phyloP scores from a whole-genome alignment of 2,797 vertebrate species.

The Sternotherus odoratus region DNA sequence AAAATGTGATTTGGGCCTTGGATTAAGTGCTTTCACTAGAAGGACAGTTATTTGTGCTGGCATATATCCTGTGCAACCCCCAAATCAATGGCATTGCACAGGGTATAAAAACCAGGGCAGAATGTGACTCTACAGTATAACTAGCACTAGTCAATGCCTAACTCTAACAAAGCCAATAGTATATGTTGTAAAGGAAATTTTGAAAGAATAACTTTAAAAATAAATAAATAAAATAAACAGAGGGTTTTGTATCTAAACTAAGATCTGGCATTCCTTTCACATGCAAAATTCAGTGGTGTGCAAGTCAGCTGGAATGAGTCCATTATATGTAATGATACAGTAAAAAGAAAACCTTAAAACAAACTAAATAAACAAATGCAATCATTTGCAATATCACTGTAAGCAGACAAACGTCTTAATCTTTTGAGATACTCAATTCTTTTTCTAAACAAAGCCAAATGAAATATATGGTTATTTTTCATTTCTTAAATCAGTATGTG shows the following conservation, averaged over 20 bases:
- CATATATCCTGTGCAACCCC: not conserved
- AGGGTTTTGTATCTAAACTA: constrained; percentile 34
- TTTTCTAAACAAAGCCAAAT: constrained; percentile 13
- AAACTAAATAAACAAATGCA: constrained; percentile 36
- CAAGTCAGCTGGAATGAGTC: constrained; percentile 68
- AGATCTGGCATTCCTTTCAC: constrained; percentile 42
- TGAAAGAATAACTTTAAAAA: not conserved
- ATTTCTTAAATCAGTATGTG: not conserved
- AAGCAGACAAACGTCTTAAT: constrained; percentile 29
- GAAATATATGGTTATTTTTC: not conserved
- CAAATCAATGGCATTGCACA: not conserved
- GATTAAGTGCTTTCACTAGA: fast-evolving
- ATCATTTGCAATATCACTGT: constrained; percentile 54
- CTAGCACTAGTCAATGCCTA: not conserved
- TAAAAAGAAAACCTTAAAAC: constrained; percentile 56
- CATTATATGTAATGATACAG: constrained; percentile 34
- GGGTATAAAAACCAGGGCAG: not conserved
- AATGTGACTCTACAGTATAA: not conserved
- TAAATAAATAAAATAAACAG: not conserved
- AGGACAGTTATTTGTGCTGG: not conserved
- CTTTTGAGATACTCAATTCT: constrained; percentile 26
- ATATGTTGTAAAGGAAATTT: not conserved
- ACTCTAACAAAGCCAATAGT: not conserved
- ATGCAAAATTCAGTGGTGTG: constrained; percentile 49
- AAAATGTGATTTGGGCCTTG: not conserved